These are phyloP conservation scores for Athrips mouffetella DNA, from an alignment of 2,888 invertebrate species.

Conservation along the genomic window DNA sequence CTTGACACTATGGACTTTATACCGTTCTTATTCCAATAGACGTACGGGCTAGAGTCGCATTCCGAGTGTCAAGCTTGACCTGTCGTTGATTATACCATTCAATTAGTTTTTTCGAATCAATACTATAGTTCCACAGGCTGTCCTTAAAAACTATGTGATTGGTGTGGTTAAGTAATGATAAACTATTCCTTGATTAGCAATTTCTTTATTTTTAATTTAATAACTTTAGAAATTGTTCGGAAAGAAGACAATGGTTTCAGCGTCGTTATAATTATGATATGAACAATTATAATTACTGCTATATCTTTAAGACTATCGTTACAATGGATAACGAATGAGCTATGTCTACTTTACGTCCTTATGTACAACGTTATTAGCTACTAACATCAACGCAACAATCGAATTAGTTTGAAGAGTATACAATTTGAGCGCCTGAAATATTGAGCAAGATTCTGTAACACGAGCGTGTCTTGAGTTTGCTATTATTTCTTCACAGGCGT, in stretches of 20 bases:
- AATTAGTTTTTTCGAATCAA: too few relatives aligned
- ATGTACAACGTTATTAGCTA: slow-evolving; percentile 58
- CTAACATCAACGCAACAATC: slow-evolving; percentile 59
- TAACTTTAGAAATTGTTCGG: slow-evolving; percentile 87
- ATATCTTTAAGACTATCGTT: slow-evolving; percentile 68
- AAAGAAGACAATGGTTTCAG: slow-evolving; percentile 84
- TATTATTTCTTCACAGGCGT: not conserved
- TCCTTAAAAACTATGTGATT: too few relatives aligned
- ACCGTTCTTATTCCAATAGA: too few relatives aligned
- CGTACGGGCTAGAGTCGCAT: too few relatives aligned
- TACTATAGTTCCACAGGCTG: too few relatives aligned
- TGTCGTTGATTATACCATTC: too few relatives aligned
- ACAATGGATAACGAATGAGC: slow-evolving; percentile 66
- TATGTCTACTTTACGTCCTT: slow-evolving; percentile 43
- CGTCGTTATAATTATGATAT: slow-evolving; percentile 82
- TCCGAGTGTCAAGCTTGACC: too few relatives aligned
- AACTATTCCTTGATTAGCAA: slow-evolving; percentile 68
- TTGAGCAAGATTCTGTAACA: slow-evolving; percentile 28
- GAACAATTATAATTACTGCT: slow-evolving; percentile 80
- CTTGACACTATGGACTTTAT: too few relatives aligned
- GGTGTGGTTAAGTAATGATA: too few relatives aligned
- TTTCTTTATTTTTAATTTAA: slow-evolving; percentile 79
- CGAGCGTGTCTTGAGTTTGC: not conserved
- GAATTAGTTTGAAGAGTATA: slow-evolving; percentile 31
- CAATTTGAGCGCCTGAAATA: slow-evolving; percentile 44